Conservation (phyloP, 2,888 invertebrate genomes). For the Oxytorus armatus region DNA sequence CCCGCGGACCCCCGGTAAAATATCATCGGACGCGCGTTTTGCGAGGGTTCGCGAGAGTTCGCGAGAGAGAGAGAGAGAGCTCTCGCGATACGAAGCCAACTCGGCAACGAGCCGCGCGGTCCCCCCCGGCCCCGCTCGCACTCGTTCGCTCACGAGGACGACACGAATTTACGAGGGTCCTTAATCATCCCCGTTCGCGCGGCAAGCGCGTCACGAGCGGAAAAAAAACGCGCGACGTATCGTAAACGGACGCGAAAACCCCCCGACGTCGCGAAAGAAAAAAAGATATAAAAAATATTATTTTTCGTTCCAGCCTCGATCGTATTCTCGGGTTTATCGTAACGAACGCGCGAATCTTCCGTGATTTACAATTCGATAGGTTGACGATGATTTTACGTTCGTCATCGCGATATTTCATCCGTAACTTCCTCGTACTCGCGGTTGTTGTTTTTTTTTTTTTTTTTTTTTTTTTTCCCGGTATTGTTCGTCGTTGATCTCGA, state of each 20-base stretch:
- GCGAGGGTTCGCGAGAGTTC: conserved; percentile 4
- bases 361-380: no score
- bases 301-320: no score
- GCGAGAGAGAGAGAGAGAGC: not conserved
- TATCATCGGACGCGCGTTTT: conserved; percentile 37
- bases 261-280: not conserved
- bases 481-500: no score
- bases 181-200: conserved; percentile 59
- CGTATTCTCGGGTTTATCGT: no score
- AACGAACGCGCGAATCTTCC: no score
- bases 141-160: conserved; percentile 35
- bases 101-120: conserved; percentile 36
- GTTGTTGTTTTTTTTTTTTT: no score
- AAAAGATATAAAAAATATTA: no score
- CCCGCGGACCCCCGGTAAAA: conserved; percentile 38
- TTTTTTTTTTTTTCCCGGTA: no score
- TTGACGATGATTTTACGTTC: no score
- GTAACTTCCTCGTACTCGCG: no score
- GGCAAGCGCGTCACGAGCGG: conserved; percentile 13
- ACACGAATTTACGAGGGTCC: conserved; percentile 62
- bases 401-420: no score
- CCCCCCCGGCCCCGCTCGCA: not conserved
- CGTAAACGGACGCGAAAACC: conserved; percentile 38
- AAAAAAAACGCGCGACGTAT: conserved; percentile 47
- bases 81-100: conserved; percentile 3